Conservation (phyloP, 1,140 invertebrate species). For the Rhizoglyphus robini region DNA sequence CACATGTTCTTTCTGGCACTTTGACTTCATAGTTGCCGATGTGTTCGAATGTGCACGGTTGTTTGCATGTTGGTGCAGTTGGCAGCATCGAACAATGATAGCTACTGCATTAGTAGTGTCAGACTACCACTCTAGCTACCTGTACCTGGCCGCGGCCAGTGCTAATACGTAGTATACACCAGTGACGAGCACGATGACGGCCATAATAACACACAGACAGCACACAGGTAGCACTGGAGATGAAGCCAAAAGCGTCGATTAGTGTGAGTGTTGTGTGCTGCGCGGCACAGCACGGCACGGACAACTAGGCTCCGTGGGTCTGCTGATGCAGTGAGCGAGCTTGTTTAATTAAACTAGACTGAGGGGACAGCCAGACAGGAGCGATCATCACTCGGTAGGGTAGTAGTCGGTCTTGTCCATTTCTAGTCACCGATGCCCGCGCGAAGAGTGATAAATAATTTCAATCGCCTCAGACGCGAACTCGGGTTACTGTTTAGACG, state of each 20-base stretch:
- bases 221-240: background rate
- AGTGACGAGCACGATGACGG: background rate
- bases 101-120: no score
- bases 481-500: background rate
- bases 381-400: slow-evolving; percentile 17
- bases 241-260: background rate
- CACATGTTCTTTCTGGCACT: no score
- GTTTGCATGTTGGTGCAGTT: no score
- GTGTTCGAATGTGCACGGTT: no score
- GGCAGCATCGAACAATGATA: no score
- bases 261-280: background rate
- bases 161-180: background rate
- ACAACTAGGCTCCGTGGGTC: slow-evolving; percentile 10
- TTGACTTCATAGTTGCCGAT: no score
- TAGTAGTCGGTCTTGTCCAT: no score
- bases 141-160: no score
- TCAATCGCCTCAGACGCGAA: background rate
- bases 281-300: background rate
- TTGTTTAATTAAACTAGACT: slow-evolving; percentile 5
- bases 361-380: no score
- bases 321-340: background rate
- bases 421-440: no score
- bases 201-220: background rate
- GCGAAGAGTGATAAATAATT: background rate
- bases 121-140: no score